Conservation (phyloP, 2,888 invertebrate species). For the Agrochola macilenta region DNA sequence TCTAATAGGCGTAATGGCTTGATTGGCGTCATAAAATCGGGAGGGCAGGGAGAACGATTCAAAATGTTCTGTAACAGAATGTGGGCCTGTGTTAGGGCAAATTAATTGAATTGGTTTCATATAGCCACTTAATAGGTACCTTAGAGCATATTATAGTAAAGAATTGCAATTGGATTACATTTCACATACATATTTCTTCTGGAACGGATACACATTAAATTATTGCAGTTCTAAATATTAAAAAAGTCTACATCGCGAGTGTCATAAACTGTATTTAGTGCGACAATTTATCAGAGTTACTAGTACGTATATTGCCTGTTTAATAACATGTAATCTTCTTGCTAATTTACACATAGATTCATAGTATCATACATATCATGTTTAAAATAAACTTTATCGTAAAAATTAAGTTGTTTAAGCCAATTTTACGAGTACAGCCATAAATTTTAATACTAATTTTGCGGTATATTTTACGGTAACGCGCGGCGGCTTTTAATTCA, state of each 20-base stretch:
- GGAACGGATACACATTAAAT: conserved; percentile 2
- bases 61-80: conserved; percentile 43
- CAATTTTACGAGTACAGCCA: conserved; percentile 69
- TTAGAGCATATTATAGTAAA: conserved; percentile 4
- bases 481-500: conserved; percentile 70
- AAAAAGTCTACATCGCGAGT: conserved; percentile 7
- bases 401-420: conserved; percentile 60
- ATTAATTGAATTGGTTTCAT: conserved; percentile 80
- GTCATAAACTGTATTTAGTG: conserved; percentile 27
- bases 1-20: conserved; percentile 84
- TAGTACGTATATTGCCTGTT: conserved; percentile 18
- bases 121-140: conserved; percentile 47
- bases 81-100: conserved; percentile 61
- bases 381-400: conserved; percentile 40
- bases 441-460: conserved; percentile 77
- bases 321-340: conserved; percentile 56
- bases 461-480: conserved; percentile 68
- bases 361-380: conserved; percentile 20
- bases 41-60: conserved; percentile 63
- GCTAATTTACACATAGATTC: conserved; percentile 45
- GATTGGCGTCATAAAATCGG: conserved; percentile 84
- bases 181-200: conserved; percentile 13
- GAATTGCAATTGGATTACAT: conserved; percentile 8
- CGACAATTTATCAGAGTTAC: conserved; percentile 15
- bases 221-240: conserved; percentile 36